A percentile compares a stretch with the other conserved stretches of the same genome.
These are phyloP conservation scores for Hylomyscus alleni DNA, from an alignment of 2,797 vertebrate species.

Conservation along the genomic window DNA sequence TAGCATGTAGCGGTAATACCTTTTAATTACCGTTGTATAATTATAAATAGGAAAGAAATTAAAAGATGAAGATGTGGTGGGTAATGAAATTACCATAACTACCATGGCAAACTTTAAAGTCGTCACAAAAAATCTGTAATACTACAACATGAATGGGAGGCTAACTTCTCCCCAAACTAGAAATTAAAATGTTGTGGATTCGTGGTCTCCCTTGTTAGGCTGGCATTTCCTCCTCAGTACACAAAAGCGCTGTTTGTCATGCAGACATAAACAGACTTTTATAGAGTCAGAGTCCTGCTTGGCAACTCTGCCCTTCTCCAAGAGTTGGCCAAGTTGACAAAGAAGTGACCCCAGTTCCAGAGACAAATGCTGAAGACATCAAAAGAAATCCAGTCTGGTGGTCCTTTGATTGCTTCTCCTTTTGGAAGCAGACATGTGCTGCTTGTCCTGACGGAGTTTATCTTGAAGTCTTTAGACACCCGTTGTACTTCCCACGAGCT, in stretches of 20 bases:
- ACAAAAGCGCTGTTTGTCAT: constrained; percentile 77
- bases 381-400: constrained; percentile 68
- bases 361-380: constrained; percentile 63
- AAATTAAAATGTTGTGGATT: constrained; percentile 84
- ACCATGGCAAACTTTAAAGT: constrained; percentile 83
- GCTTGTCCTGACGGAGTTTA: constrained; percentile 21
- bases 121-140: constrained; percentile 79
- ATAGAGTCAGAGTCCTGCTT: constrained; percentile 62
- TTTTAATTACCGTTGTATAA: constrained; percentile 84
- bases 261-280: constrained; percentile 74
- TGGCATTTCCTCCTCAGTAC: constrained; percentile 78
- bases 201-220: constrained; percentile 78
- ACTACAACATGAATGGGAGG: constrained; percentile 78
- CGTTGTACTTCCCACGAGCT: constrained; percentile 51
- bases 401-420: constrained; percentile 67
- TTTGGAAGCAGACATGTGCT: constrained; percentile 46
- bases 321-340: constrained; percentile 56
- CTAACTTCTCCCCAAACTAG: constrained; percentile 77
- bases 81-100: constrained; percentile 86
- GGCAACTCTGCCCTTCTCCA: constrained; percentile 37
- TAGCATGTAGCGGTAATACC: constrained; percentile 79
- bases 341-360: constrained; percentile 61
- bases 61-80: constrained; percentile 85
- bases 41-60: constrained; percentile 86
- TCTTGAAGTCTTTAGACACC: constrained; percentile 54